Percentiles rank a stretch among this genome's conserved stretches.
Conservation (phyloP, 2,113 vertebrate genomes). For the Morone saxatilis region DNA sequence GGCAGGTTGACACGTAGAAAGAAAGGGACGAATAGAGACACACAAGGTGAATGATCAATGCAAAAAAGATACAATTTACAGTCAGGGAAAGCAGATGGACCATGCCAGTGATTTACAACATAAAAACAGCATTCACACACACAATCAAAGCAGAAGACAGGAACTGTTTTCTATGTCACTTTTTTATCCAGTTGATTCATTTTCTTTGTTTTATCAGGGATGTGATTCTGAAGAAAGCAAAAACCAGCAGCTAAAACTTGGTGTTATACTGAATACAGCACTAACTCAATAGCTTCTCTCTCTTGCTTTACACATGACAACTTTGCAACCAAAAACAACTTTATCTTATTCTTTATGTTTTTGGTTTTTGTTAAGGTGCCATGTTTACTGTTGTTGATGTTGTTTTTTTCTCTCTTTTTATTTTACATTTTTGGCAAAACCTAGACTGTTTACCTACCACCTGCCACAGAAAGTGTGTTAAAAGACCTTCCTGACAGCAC, state of each 20-base stretch:
- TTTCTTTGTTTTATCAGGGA: conserved; percentile 81
- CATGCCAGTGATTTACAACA: conserved; percentile 58
- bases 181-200: conserved; percentile 51
- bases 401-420: not conserved
- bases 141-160: conserved; percentile 36
- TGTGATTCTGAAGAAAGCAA: conserved; percentile 75
- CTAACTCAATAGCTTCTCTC: conserved; percentile 53
- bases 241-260: conserved; percentile 80
- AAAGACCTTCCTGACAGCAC: conserved; percentile 47
- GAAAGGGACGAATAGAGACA: conserved; percentile 32
- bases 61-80: conserved; percentile 71
- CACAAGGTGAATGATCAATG: conserved; percentile 66
- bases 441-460: conserved; percentile 56
- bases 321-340: conserved; percentile 83
- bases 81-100: conserved; percentile 69
- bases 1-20: conserved; percentile 21
- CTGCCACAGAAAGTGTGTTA: conserved; percentile 33
- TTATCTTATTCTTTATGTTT: conserved; percentile 51
- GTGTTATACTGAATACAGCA: conserved; percentile 59
- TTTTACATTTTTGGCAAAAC: conserved; percentile 11
- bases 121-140: conserved; percentile 19
- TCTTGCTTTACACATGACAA: conserved; percentile 64
- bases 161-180: conserved; percentile 59
- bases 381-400: conserved; percentile 60
- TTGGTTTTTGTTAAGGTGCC: conserved; percentile 65